Base-by-base conservation (phyloP, 2,888 invertebrate species). In the Melanchra persicariae region DNA sequence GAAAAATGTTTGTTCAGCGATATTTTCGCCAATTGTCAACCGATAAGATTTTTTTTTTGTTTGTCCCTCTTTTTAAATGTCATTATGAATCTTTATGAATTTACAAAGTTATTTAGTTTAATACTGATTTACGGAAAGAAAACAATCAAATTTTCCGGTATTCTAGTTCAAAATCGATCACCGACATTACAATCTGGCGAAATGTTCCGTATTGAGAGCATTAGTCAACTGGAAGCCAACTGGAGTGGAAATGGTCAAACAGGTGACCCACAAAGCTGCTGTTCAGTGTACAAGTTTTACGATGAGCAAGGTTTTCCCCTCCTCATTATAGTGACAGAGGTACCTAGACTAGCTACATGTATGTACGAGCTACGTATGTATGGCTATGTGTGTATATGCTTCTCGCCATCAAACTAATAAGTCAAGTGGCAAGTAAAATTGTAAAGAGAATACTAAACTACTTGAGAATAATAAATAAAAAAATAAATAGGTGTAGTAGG, bases 201-300 rank as follows among this genome's bases (percentile, higher is more conserved):
- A 60, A 24, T 62, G 62, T 30, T 58, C 58, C 66, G 68, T 74
- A 70, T 86, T 73, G 73, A 72, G 77, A 82, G 67, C 74, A 81
- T 72, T 81, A 63, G 76, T 75, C 58, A 63, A 64, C 74, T 63
- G 45, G 26, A 30, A 43, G 60, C 71, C 58, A 74, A 83, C 54
- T 85, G 68, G 78, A 79, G 65, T 85, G 85, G 85, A 85, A 85
- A 79, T 80, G 72, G 69, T 79, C 70, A 86, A 85, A 85, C 77
- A 83, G 85, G 85, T 86, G 81, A 85, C 86, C 85, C 66, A 78
- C 30, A 79, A 74, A 86, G 24, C 68, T 73, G 63, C 51, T 58
- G 77, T 55, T 55, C 70, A 58, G 54, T 59, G 24, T 69, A 74
- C 69, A 75, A 69, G 66, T 77, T 80, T 71, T 40, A 68, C 70